Percentiles rank a stretch among this genome's conserved stretches.
Conservation (phyloP, 2,113 vertebrate genomes). For the Carollia perspicillata region DNA sequence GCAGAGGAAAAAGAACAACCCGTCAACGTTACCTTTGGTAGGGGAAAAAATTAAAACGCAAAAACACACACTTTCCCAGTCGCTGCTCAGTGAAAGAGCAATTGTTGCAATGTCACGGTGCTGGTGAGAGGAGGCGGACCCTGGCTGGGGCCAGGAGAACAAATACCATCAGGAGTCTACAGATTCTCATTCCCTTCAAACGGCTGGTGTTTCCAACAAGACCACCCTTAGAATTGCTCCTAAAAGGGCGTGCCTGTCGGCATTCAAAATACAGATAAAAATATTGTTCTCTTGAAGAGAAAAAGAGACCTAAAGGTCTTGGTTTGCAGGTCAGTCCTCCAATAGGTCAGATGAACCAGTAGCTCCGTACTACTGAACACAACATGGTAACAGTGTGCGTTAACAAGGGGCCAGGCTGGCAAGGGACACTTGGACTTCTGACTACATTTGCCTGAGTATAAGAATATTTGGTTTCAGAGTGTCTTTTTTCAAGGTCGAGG, state of each 20-base stretch:
- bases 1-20: slow-evolving; percentile 48
- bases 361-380: slow-evolving; percentile 82
- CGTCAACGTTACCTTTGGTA: slow-evolving; percentile 75
- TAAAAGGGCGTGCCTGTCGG: slow-evolving; percentile 78
- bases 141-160: slow-evolving; percentile 73
- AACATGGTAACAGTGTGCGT: background rate
- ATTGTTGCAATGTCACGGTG: slow-evolving; percentile 48
- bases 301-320: slow-evolving; percentile 88
- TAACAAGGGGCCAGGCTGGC: background rate
- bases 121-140: slow-evolving; percentile 57
- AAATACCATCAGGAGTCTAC: slow-evolving; percentile 87
- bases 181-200: slow-evolving; percentile 82
- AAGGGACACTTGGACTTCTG: slow-evolving; percentile 42
- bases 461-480: slow-evolving; percentile 63
- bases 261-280: slow-evolving; percentile 81
- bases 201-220: slow-evolving; percentile 78
- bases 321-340: slow-evolving; percentile 76
- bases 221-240: slow-evolving; percentile 69
- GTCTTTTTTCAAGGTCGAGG: slow-evolving; percentile 66
- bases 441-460: slow-evolving; percentile 58
- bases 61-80: background rate
- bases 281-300: slow-evolving; percentile 90
- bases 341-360: slow-evolving; percentile 47
- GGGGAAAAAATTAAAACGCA: background rate
- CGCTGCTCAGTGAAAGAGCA: slow-evolving; percentile 53